These are phyloP conservation scores for Poicephalus meyeri DNA, from an alignment of 2,113 vertebrate genomes.

Conservation along the genomic window DNA sequence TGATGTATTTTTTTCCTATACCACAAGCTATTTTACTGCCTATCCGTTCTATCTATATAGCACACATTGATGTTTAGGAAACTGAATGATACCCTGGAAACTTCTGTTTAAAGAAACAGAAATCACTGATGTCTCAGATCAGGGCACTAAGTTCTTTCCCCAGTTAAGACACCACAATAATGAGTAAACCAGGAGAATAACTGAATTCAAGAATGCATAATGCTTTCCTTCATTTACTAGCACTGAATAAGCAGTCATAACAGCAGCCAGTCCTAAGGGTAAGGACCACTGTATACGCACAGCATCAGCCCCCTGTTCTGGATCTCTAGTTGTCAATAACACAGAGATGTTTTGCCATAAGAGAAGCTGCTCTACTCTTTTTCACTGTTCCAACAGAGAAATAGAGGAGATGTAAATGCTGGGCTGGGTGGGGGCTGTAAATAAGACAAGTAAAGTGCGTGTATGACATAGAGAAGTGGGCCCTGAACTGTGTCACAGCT, in stretches of 20 bases:
- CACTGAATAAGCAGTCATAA: background rate
- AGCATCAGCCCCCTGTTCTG: background rate
- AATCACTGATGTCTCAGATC: background rate
- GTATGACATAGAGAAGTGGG: fast-evolving
- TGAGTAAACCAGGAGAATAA: background rate
- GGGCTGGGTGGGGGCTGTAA: background rate
- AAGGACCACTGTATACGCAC: fast-evolving
- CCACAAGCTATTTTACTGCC: background rate
- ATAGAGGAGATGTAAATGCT: background rate
- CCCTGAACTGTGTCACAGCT: background rate
- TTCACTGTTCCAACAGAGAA: background rate
- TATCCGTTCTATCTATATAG: background rate
- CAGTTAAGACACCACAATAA: background rate
- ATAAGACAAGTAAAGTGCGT: background rate
- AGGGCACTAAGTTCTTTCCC: background rate
- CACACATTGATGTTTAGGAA: background rate
- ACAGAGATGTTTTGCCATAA: background rate
- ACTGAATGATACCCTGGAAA: background rate
- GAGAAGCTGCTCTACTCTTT: background rate
- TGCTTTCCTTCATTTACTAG: background rate
- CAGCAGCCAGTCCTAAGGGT: background rate
- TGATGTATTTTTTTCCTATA: background rate
- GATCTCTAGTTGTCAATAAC: background rate
- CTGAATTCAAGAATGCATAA: background rate
- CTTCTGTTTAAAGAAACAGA: background rate